Evolutionary conservation across 92 coral and sea anemone genomes (phyloP).

Genomic region (Parazoanthus darwini): DNA sequence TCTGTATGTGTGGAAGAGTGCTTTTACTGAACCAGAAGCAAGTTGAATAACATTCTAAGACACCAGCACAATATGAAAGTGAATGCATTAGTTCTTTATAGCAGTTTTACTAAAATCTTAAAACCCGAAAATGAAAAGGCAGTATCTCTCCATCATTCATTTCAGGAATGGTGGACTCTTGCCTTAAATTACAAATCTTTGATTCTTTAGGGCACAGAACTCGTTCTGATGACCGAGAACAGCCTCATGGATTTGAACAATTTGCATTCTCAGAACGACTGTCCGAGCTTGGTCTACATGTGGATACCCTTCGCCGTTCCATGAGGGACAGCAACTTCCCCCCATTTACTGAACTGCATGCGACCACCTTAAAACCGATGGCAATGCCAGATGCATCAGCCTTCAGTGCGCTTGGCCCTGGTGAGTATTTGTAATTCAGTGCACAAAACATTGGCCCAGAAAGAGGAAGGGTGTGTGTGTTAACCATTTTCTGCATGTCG

Average conservation of each 20-base stretch:
- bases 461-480: background rate
- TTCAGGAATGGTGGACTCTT: conserved; percentile 26
- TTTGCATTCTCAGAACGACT: conserved; percentile 90
- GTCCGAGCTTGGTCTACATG: conserved; percentile 75
- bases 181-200: conserved; percentile 41
- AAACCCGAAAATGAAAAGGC: background rate
- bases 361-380: conserved; percentile 86
- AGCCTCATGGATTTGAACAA: conserved; percentile 89
- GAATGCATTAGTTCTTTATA: background rate
- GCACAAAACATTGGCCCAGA: background rate
- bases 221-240: conserved; percentile 96
- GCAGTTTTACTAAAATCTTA: conserved; percentile 18
- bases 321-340: conserved; percentile 81
- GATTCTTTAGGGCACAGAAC: conserved; percentile 94
- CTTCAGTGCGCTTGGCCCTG: conserved; percentile 83
- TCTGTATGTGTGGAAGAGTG: background rate
- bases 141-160: conserved; percentile 8
- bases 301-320: conserved; percentile 78
- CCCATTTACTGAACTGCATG: conserved; percentile 92
- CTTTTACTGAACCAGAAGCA: background rate
- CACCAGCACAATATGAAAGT: background rate
- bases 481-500: too few relatives aligned
- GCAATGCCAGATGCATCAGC: conserved; percentile 88
- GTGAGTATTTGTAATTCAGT: conserved; percentile 50
- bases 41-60: background rate